These are phyloP conservation scores for Campoletis raptor DNA, from an alignment of 2,888 invertebrate genomes.

Conservation along the genomic window DNA sequence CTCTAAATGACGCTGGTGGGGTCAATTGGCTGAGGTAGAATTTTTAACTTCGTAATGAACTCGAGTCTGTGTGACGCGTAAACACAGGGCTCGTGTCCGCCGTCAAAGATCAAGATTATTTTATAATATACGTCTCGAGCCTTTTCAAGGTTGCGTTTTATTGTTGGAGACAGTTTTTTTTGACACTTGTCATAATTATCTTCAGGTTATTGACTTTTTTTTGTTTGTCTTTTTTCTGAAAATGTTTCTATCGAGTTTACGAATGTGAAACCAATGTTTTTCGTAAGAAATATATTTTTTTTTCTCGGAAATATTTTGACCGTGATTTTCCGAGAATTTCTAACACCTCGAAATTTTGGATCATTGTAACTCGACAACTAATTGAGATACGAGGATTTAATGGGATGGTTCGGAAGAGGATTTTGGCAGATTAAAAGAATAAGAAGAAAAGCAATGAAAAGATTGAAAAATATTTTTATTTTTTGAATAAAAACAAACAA, in stretches of 20 bases:
- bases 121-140: not conserved
- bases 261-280: too few species aligned
- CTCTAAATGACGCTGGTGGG: not conserved
- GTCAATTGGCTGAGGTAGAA: slow-evolving; percentile 4
- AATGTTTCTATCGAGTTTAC: too few species aligned
- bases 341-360: too few species aligned
- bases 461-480: too few species aligned
- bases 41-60: not conserved
- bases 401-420: not conserved
- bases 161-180: not conserved
- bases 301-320: too few species aligned
- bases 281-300: too few species aligned
- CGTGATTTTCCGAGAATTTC: too few species aligned
- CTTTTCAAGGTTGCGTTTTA: not conserved
- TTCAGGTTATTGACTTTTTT: not conserved
- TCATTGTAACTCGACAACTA: too few species aligned
- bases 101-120: not conserved
- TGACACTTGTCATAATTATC: not conserved
- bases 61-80: not conserved
- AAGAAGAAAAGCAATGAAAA: not conserved
- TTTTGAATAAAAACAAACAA: too few species aligned
- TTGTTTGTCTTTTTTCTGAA: not conserved
- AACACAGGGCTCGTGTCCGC: not conserved
- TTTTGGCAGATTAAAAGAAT: not conserved
- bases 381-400: too few species aligned